Percentiles rank a stretch among this genome's conserved stretches.
Conservation (phyloP, 2,113 vertebrate genomes). For the Aspiorhynchus laticeps region DNA sequence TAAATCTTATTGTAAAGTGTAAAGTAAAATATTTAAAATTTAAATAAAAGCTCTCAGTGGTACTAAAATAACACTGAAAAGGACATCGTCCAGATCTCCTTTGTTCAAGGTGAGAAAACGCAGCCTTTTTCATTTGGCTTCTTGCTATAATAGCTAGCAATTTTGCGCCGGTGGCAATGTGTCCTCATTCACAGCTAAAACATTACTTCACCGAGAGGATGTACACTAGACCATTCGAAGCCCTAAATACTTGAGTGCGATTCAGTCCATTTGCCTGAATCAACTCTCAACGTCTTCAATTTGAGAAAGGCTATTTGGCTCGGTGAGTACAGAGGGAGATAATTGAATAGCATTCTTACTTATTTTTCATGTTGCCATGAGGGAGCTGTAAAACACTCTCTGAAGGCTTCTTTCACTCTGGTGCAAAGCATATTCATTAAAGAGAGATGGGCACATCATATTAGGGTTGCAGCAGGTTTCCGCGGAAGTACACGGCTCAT, state of each 20-base stretch:
- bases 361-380: conserved; percentile 66
- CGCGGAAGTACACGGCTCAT: conserved; percentile 40
- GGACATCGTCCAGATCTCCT: neutral
- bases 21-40: neutral
- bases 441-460: conserved; percentile 56
- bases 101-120: neutral
- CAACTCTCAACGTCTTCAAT: conserved; percentile 64
- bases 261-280: conserved; percentile 68
- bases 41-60: neutral
- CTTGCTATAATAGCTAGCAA: neutral
- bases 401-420: conserved; percentile 54
- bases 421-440: conserved; percentile 62
- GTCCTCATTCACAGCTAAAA: conserved; percentile 50
- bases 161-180: neutral
- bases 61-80: neutral
- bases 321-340: conserved; percentile 56
- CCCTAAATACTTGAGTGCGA: conserved; percentile 56
- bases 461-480: conserved; percentile 25
- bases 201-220: conserved; percentile 47
- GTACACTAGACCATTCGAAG: conserved; percentile 21
- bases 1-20: neutral
- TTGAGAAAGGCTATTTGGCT: conserved; percentile 65
- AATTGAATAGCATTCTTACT: conserved; percentile 69
- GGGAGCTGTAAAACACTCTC: conserved; percentile 56
- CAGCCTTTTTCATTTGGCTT: neutral